Evolutionary conservation across 2,797 vertebrate genomes (phyloP).

Genomic region (Sarcoramphus papa): DNA sequence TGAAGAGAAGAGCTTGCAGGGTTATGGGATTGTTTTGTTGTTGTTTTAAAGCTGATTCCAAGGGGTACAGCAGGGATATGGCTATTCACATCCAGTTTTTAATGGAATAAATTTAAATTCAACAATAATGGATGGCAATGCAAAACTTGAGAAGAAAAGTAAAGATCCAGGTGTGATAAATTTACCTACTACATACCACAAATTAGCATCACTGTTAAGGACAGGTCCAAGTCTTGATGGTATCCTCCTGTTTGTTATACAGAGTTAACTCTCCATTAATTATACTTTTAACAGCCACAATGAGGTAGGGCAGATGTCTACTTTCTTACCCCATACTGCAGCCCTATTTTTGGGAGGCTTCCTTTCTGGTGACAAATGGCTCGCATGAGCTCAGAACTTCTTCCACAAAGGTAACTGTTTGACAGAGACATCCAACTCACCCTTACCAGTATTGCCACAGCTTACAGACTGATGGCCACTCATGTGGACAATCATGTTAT

Average conservation of each 20-base stretch:
- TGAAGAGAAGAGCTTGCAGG: background rate
- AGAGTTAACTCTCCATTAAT: background rate
- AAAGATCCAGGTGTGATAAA: background rate
- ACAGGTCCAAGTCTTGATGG: background rate
- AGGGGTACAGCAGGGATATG: background rate
- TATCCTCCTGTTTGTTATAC: background rate
- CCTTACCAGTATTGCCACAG: background rate
- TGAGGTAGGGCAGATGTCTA: background rate
- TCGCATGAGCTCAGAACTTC: background rate
- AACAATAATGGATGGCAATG: background rate
- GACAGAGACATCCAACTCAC: background rate
- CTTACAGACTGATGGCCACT: background rate
- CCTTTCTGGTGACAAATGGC: background rate
- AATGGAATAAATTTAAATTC: background rate
- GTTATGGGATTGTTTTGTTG: background rate
- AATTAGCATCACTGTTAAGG: rapidly evolving
- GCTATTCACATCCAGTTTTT: background rate
- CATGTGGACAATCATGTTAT: background rate
- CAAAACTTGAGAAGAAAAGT: background rate
- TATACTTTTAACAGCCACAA: background rate
- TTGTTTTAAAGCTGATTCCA: background rate
- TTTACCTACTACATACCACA: background rate
- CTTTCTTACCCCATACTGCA: background rate
- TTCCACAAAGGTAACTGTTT: rapidly evolving
- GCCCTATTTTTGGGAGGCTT: background rate